Percentiles rank a stretch among this genome's conserved stretches.
Evolutionary conservation across 2,888 invertebrate species (phyloP).

Genomic region (Timandra comae): DNA sequence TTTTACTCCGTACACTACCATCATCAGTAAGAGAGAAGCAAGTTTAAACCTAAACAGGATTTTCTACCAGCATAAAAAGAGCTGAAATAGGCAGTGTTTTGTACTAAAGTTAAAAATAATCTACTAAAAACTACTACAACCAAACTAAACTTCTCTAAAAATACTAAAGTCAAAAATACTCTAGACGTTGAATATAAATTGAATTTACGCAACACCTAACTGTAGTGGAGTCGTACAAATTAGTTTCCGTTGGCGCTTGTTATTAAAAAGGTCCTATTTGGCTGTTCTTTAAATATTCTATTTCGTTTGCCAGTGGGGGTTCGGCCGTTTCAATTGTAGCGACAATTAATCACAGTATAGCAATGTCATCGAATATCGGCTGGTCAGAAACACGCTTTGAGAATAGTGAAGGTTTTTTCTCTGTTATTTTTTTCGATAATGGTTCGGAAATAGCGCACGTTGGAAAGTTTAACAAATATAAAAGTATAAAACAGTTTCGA

Average conservation of each 20-base stretch:
- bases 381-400: conserved; percentile 36
- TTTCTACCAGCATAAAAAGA: no score
- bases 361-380: conserved; percentile 68
- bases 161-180: no score
- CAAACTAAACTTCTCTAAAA: no score
- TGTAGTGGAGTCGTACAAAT: conserved; percentile 47
- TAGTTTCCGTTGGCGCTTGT: conserved; percentile 57
- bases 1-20: no score
- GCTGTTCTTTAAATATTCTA: conserved; percentile 60
- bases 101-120: no score
- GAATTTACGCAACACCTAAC: conserved; percentile 29
- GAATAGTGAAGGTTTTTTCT: conserved; percentile 3
- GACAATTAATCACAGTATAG: conserved; percentile 74
- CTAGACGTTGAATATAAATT: conserved; percentile 16
- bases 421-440: conserved; percentile 1
- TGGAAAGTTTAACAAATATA: no score
- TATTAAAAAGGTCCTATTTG: conserved; percentile 64
- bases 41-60: no score
- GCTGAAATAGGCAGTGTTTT: no score
- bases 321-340: conserved; percentile 66
- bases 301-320: conserved; percentile 73
- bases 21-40: no score
- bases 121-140: no score
- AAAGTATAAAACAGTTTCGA: no score
- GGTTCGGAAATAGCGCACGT: conserved; percentile 5